Percentiles rank a stretch among this genome's conserved stretches.
These are phyloP conservation scores for Urophycis tenuis DNA, from an alignment of 2,797 vertebrate species.

Conservation along the genomic window DNA sequence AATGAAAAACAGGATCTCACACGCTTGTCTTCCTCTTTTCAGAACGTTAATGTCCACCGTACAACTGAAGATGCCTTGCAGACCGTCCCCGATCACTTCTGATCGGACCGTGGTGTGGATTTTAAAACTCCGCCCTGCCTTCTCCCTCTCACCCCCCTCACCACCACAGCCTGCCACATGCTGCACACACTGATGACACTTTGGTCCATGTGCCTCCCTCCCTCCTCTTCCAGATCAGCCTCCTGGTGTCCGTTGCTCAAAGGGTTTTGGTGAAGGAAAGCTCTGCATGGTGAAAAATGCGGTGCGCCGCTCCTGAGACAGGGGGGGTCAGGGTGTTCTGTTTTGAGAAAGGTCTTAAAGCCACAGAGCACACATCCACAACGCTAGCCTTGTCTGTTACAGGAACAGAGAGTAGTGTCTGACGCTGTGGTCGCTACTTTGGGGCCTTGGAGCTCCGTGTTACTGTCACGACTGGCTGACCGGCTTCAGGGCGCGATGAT, in stretches of 20 bases:
- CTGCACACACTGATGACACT: conserved; percentile 10
- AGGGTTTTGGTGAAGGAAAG: not conserved
- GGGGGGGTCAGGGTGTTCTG: not conserved
- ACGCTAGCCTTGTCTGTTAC: conserved; percentile 13
- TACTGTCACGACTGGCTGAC: conserved; percentile 1
- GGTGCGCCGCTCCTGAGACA: not conserved
- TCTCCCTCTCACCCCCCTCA: not conserved
- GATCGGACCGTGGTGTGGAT: conserved; percentile 43
- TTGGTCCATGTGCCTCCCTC: not conserved
- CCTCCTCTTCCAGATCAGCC: not conserved
- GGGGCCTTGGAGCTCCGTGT: too few relatives aligned
- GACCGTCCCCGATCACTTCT: conserved; percentile 81
- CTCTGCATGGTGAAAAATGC: not conserved
- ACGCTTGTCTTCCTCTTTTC: conserved; percentile 48
- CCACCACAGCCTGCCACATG: not conserved
- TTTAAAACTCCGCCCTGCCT: not conserved
- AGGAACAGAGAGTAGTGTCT: not conserved
- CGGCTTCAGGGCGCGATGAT: not conserved
- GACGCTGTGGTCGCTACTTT: too few relatives aligned
- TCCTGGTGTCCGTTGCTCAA: not conserved
- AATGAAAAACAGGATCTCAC: conserved; percentile 25
- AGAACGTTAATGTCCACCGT: conserved; percentile 83
- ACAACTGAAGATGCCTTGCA: conserved; percentile 76
- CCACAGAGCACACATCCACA: not conserved
- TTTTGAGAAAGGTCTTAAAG: not conserved